Percentiles rank a stretch among this genome's conserved stretches.
Evolutionary conservation across 2,888 invertebrate species (phyloP).

Genomic region (Microctonus aethiopoides): DNA sequence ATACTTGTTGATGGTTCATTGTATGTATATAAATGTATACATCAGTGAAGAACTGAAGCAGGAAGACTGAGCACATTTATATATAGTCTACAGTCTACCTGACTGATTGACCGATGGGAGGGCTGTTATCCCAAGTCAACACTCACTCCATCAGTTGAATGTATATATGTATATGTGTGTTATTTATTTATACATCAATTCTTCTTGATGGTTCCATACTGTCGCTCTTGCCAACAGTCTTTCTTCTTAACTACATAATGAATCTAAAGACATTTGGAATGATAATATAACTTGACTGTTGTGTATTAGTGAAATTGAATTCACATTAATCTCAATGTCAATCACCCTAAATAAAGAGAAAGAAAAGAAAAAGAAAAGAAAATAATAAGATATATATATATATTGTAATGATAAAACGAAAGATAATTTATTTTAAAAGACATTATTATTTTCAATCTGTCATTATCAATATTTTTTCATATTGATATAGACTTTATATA

Average conservation of each 20-base stretch:
- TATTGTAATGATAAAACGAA: too few species aligned
- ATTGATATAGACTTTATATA: background rate
- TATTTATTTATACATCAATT: slow-evolving; percentile 25
- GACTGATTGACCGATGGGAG: slow-evolving; percentile 67
- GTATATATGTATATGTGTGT: slow-evolving; percentile 47
- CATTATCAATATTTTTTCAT: background rate
- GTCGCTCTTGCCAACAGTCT: slow-evolving; percentile 17
- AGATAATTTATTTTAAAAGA: background rate
- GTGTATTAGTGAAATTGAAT: slow-evolving; percentile 19
- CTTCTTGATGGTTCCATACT: slow-evolving; percentile 28
- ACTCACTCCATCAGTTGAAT: slow-evolving; percentile 64
- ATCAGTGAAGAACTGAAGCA: slow-evolving; percentile 26
- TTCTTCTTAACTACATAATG: slow-evolving; percentile 27
- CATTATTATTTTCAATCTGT: background rate
- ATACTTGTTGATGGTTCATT: background rate
- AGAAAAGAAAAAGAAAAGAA: background rate
- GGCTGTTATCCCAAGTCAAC: slow-evolving; percentile 67
- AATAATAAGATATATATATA: background rate
- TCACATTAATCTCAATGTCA: background rate
- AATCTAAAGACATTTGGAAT: background rate
- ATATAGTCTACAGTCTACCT: slow-evolving; percentile 56
- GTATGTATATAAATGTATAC: background rate
- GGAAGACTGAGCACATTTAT: slow-evolving; percentile 56
- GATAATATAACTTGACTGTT: background rate
- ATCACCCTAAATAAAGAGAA: background rate